A percentile compares a stretch with the other conserved stretches of the same genome.
phyloP scores from a whole-genome alignment of 2,797 vertebrate genomes.

The Propithecus deckenii region DNA sequence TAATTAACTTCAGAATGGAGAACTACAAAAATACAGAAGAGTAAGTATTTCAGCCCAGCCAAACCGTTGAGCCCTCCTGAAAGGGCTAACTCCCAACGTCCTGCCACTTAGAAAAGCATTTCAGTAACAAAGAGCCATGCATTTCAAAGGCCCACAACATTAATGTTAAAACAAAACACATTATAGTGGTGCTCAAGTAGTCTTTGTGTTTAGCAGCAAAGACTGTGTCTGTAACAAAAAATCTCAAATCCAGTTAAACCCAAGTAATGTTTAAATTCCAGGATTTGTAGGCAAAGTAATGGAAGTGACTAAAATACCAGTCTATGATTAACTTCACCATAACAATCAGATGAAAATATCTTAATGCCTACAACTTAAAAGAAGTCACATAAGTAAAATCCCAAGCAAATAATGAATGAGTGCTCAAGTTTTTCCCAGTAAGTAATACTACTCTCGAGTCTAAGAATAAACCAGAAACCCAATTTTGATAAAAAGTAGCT shows the following conservation, averaged over 20 bases:
- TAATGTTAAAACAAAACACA: background rate
- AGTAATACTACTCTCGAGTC: background rate
- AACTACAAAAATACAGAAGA: conserved; percentile 11
- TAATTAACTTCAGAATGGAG: background rate
- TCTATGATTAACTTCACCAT: background rate
- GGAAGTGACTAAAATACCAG: background rate
- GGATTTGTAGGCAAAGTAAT: background rate
- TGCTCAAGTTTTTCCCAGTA: background rate
- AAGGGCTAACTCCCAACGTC: background rate
- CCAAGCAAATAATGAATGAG: background rate
- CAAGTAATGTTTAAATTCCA: background rate
- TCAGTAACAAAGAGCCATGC: background rate
- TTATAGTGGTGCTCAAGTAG: background rate
- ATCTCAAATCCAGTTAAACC: background rate
- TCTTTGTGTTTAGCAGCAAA: background rate
- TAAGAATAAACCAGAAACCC: conserved; percentile 5
- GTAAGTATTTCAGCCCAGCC: background rate
- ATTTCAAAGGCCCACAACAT: background rate
- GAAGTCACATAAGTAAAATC: background rate
- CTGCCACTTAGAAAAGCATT: background rate
- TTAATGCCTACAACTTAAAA: background rate
- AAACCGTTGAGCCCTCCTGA: background rate
- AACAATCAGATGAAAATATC: background rate
- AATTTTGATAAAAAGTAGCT: background rate
- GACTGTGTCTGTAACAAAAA: background rate